These are phyloP conservation scores for Drosophila quadrilineata DNA, from an alignment of 1,140 invertebrate species.

Conservation along the genomic window DNA sequence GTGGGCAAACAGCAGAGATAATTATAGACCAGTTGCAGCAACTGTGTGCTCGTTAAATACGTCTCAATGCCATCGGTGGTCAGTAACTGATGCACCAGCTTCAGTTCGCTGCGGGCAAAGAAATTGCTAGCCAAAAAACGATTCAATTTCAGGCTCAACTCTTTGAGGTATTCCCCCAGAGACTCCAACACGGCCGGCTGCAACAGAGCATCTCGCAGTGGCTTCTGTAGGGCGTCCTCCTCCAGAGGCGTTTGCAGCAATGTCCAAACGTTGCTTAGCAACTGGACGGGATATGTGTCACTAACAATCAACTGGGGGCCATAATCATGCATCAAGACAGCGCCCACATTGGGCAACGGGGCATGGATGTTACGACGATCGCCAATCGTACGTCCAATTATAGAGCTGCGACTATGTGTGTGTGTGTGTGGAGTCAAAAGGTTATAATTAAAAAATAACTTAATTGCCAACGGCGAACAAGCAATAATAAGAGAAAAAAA, in stretches of 20 bases:
- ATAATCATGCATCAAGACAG: constrained; percentile 60
- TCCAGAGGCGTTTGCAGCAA: constrained; percentile 44
- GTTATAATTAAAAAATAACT: constrained; percentile 45
- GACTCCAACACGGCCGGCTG: constrained; percentile 54
- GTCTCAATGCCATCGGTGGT: constrained; percentile 54
- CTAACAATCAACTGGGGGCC: constrained; percentile 68
- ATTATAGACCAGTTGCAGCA: constrained; percentile 70
- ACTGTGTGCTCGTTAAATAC: constrained; percentile 46
- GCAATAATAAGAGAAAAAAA: too few relatives aligned
- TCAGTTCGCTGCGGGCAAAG: constrained; percentile 68
- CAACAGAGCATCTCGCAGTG: constrained; percentile 43
- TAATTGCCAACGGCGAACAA: constrained; percentile 17
- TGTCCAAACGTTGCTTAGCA: constrained; percentile 63
- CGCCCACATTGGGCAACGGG: constrained; percentile 70
- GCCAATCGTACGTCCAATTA: constrained; percentile 50
- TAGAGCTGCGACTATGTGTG: constrained; percentile 49
- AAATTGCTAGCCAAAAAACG: constrained; percentile 66
- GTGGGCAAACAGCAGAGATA: constrained; percentile 63
- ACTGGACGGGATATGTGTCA: constrained; percentile 68
- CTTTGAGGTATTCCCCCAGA: constrained; percentile 49
- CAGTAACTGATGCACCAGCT: constrained; percentile 63
- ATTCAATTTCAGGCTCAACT: constrained; percentile 48
- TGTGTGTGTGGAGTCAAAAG: neutral
- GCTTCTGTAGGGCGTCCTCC: constrained; percentile 23
- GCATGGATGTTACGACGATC: constrained; percentile 66